Percentiles rank a stretch among this genome's conserved stretches.
phyloP scores from a whole-genome alignment of 2,113 vertebrate species.

The Perca schrenkii region DNA sequence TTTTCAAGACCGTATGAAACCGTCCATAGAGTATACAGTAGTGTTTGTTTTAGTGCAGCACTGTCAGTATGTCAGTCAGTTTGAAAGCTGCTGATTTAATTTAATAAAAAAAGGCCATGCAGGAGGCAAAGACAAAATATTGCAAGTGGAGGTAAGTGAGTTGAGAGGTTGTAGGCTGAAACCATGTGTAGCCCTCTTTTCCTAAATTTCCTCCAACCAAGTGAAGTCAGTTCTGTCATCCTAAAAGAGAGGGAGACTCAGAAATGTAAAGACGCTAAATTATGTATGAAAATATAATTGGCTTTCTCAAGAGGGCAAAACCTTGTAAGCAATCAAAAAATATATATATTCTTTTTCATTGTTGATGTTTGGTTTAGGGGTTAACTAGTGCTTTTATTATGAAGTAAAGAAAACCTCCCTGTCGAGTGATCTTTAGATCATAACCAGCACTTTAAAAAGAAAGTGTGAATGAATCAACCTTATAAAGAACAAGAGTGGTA shows the following conservation, averaged over 20 bases:
- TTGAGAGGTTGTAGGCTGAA: conserved; percentile 43
- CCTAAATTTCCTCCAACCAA: conserved; percentile 44
- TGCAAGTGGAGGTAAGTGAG: conserved; percentile 38
- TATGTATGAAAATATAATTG: background rate
- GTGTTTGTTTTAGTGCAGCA: conserved; percentile 2
- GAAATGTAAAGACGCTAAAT: conserved; percentile 4
- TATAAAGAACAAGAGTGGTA: background rate
- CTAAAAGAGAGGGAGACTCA: conserved; percentile 23
- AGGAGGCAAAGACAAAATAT: conserved; percentile 46
- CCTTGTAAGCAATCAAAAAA: background rate
- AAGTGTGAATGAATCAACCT: conserved; percentile 7
- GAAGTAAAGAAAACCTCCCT: conserved; percentile 1
- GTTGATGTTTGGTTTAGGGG: background rate
- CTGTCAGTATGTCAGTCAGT: conserved; percentile 16
- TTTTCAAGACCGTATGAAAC: background rate
- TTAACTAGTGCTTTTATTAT: background rate
- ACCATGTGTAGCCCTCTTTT: conserved; percentile 48
- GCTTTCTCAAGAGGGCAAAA: conserved; percentile 1
- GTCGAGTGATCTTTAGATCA: background rate
- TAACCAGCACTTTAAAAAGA: background rate
- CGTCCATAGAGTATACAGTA: background rate
- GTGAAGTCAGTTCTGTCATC: conserved; percentile 44
- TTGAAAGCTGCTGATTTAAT: conserved; percentile 50
- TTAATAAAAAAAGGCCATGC: conserved; percentile 32
- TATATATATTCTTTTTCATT: background rate